Percentiles rank a stretch among this genome's conserved stretches.
These are phyloP conservation scores for Otolemur garnettii DNA, from an alignment of 2,113 vertebrate genomes.

Conservation along the genomic window DNA sequence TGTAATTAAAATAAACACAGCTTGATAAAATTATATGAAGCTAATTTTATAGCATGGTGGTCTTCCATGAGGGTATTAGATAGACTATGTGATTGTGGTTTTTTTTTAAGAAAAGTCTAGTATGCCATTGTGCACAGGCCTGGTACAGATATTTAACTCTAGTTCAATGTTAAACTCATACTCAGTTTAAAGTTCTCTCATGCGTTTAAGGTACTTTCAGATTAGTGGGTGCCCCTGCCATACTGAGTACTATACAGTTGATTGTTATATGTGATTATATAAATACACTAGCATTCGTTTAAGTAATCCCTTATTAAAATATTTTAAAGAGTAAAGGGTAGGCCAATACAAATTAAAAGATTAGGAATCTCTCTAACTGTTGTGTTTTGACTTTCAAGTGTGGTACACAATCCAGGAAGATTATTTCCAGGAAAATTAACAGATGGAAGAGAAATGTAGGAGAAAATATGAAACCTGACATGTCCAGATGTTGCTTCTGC, in stretches of 20 bases:
- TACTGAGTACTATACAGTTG: not conserved
- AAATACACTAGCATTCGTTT: not conserved
- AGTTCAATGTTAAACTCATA: not conserved
- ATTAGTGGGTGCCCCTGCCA: not conserved
- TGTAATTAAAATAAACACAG: not conserved
- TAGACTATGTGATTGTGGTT: not conserved
- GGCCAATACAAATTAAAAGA: not conserved
- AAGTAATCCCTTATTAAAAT: not conserved
- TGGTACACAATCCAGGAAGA: not conserved
- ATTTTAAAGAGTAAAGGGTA: not conserved
- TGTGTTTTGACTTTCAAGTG: constrained; percentile 27
- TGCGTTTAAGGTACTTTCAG: not conserved
- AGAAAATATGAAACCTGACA: not conserved
- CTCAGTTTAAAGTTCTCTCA: not conserved
- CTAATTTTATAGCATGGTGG: not conserved
- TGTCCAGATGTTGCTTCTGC: not conserved
- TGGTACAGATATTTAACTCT: not conserved
- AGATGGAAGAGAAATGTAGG: not conserved
- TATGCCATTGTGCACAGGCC: not conserved
- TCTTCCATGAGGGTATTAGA: not conserved
- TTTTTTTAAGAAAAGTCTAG: not conserved
- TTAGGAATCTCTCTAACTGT: not conserved
- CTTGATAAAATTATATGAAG: not conserved
- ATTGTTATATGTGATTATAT: not conserved
- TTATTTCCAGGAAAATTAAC: not conserved